phyloP scores from a whole-genome alignment of 2,888 invertebrate species.

The Yponomeuta malinellus region DNA sequence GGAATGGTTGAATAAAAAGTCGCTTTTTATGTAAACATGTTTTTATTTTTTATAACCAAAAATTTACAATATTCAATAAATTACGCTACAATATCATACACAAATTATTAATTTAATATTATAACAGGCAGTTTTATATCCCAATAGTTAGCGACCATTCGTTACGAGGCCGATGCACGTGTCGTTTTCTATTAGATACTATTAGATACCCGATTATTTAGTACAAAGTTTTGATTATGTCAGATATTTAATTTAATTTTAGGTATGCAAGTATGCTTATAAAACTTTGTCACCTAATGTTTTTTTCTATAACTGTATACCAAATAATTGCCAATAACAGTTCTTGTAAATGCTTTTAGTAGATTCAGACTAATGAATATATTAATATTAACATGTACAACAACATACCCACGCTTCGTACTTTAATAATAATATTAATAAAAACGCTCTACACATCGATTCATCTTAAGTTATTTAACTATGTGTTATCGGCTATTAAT shows the following conservation, averaged over 20 bases:
- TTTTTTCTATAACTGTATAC: neutral
- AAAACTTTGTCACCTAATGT: neutral
- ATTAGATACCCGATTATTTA: neutral
- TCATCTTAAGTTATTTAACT: conserved; percentile 44
- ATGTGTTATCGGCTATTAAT: conserved; percentile 34
- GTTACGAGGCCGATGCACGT: neutral
- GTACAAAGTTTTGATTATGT: neutral
- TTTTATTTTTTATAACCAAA: conserved; percentile 63
- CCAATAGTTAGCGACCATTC: conserved; percentile 1
- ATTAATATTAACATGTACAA: conserved; percentile 37
- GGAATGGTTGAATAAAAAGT: too few relatives aligned
- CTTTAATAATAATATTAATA: conserved; percentile 40
- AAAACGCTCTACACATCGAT: conserved; percentile 45
- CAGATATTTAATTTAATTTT: conserved; percentile 1
- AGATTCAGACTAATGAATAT: neutral
- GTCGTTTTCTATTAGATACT: neutral
- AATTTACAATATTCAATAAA: conserved; percentile 66
- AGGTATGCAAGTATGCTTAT: neutral
- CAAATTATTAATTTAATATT: conserved; percentile 38
- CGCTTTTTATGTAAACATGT: conserved; percentile 51
- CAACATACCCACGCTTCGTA: conserved; percentile 37
- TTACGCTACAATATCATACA: conserved; percentile 61
- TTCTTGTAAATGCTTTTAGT: neutral
- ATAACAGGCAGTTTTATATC: conserved; percentile 46
- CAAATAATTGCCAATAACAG: neutral